Percentiles rank a stretch among this genome's conserved stretches.
Conservation (phyloP, 2,888 invertebrate species). For the Drosophila mettleri region DNA sequence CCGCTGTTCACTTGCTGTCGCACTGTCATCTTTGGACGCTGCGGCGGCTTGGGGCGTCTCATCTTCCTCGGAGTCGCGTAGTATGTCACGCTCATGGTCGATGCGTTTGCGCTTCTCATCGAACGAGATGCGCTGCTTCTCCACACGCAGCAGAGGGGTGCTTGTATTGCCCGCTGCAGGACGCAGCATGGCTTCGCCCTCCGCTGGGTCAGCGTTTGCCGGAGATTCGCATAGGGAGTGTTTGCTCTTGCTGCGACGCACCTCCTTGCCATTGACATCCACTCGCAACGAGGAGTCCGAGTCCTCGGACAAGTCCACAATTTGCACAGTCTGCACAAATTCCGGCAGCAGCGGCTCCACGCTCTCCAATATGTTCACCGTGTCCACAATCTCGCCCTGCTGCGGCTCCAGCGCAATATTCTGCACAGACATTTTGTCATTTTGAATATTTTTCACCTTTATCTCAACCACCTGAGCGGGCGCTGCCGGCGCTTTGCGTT, state of each 20-base stretch:
- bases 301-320: slow-evolving; percentile 86
- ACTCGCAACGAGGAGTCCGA: slow-evolving; percentile 84
- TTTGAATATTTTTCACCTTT: slow-evolving; percentile 89
- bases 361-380: slow-evolving; percentile 86
- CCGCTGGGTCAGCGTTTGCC: slow-evolving; percentile 50
- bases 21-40: slow-evolving; percentile 8
- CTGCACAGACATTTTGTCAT: slow-evolving; percentile 87
- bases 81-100: slow-evolving; percentile 84
- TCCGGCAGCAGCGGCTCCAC: slow-evolving; percentile 86
- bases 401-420: slow-evolving; percentile 81
- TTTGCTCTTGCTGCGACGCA: slow-evolving; percentile 72
- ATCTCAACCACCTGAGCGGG: slow-evolving; percentile 88
- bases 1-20: slow-evolving; percentile 7
- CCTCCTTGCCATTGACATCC: slow-evolving; percentile 69
- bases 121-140: slow-evolving; percentile 84
- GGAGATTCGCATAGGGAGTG: slow-evolving; percentile 72
- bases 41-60: slow-evolving; percentile 5
- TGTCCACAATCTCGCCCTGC: slow-evolving; percentile 85
- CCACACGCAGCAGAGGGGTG: slow-evolving; percentile 80
- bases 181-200: slow-evolving; percentile 63
- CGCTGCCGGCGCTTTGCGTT: slow-evolving; percentile 68
- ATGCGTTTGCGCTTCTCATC: slow-evolving; percentile 84
- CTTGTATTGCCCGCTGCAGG: slow-evolving; percentile 71
- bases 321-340: slow-evolving; percentile 86
- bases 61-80: slow-evolving; percentile 84